Evolutionary conservation across 2,797 vertebrate genomes (phyloP), one percentile per base, ranked within the genome.

Genomic region (Micromesistius poutassou): DNA sequence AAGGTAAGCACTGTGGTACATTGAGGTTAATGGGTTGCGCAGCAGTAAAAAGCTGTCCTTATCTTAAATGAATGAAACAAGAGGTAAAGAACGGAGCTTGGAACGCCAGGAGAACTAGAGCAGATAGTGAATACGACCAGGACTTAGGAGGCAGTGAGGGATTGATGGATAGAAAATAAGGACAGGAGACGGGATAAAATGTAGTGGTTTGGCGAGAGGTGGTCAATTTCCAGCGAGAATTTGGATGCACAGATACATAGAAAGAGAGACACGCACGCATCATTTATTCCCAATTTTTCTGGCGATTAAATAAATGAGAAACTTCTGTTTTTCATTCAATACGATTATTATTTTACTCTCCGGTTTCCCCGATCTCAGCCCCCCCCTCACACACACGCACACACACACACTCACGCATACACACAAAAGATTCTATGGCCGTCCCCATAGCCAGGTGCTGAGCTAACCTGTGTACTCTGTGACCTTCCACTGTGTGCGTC

Each of bases 391-490:
- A 25, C 55, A n/a, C 50, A 55, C n/a, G n/a, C 19, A 55, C 50
- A 55, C 50, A 55, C 50, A 55, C 50, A 55, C 50, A 55, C 50
- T n/a, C 33, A 74, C 30, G 1, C 35, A 78, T 6, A 62, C 55
- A 62, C 55, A 62, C 55, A 25, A 62, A 19, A 62, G n/a, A 68
- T 25, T 66, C 6, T 25, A 66, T 28, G 62, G 66, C 42, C 16
- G 75, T 73, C 46, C 66, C n/a, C 50, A 76, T 71, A 84, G 80
- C 38, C 16, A 71, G 55, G 72, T 62, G 62, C 74, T 71, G 74
- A 38, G 50, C 74, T 78, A 75, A 75, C 74, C 78, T 77, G 73
- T 73, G 30, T 73, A 79, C 80, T 78, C 77, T 35, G 66, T 62
- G 40, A 42, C 40, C 40, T 42, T 42, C 40, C 40, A 13, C 40